Evolutionary conservation across 2,113 vertebrate species (phyloP).

Genomic region (Aptenodytes forsteri): DNA sequence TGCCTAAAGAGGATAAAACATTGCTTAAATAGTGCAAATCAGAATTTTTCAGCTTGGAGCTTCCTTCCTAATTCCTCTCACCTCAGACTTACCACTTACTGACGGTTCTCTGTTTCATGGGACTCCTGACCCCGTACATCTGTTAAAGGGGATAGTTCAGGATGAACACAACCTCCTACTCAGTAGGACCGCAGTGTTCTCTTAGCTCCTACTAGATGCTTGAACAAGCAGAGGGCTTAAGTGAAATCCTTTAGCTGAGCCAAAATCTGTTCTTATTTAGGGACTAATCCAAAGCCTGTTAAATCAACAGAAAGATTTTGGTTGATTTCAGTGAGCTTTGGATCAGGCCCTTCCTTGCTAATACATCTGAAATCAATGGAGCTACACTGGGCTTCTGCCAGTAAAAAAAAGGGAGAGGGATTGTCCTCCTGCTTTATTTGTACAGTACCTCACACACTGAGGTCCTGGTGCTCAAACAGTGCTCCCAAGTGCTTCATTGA

Average conservation of each 20-base stretch:
- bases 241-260: conserved; percentile 64
- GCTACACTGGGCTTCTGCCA: conserved; percentile 23
- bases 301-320: conserved; percentile 67
- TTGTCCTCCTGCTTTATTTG: conserved; percentile 6
- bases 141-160: conserved; percentile 50
- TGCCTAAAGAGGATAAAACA: conserved; percentile 21
- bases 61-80: conserved; percentile 37
- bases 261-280: conserved; percentile 69
- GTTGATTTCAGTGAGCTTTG: conserved; percentile 64
- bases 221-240: conserved; percentile 63
- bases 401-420: not conserved
- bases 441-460: not conserved
- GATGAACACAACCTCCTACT: conserved; percentile 43
- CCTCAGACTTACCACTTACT: conserved; percentile 21
- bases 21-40: conserved; percentile 13
- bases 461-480: not conserved
- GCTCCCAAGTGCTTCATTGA: not conserved
- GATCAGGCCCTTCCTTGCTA: conserved; percentile 35
- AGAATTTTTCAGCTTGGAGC: not conserved
- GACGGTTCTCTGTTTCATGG: not conserved
- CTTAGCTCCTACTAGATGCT: conserved; percentile 48
- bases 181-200: conserved; percentile 38
- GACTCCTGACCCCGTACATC: conserved; percentile 38
- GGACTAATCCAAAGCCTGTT: conserved; percentile 67
- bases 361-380: conserved; percentile 61